Evolutionary conservation across 2,113 vertebrate genomes (phyloP), one percentile per base, ranked within the genome.

Genomic region (Campylorhamphus procurvoides): DNA sequence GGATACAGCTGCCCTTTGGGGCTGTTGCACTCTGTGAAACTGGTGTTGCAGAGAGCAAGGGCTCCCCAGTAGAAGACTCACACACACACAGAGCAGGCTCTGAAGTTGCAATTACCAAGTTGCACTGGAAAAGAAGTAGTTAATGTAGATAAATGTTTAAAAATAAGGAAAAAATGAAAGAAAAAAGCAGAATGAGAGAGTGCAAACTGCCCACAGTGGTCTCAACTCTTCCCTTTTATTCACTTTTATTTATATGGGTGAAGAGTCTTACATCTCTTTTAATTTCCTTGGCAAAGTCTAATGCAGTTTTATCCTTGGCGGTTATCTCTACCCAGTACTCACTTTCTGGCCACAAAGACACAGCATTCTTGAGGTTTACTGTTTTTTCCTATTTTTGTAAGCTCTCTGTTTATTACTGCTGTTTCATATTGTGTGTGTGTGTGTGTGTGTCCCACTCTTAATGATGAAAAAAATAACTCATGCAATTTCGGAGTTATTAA

Each of bases 11-110:
- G 75, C 25, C 10, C 3, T 25, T 59, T 0, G 1, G 29, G 29
- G 18, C 14, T 47, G 25, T 5, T 12, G 76, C 29, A 19, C 4
- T 13, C 14, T 29, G 6, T 29, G 18, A 68, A 59, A 76, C 1
- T 6, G 15, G 14, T 44, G 18, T 33, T 56, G 35, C 23, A 40
- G 42, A 64, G 8, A 63, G 16, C 25, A 83, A 59, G 23, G 15
- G 18, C 27, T 68, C 33, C 15, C 12, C 1, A 0, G 53, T 0
- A 3, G 40, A 46, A 80, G 31, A n/a, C 0, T 18, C n/a, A 40
- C 1, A 7, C 16, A 29, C 14, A 46, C 0, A 46, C 46, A 46
- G 17, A 29, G 18, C 9, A 76, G 44, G 20, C 5, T 79, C 46
- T 74, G n/a, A 50, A 46, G 27, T 40, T n/a, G 25, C 37, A 53